Evolutionary conservation across 2,113 vertebrate species (phyloP).

Genomic region (Trichechus manatus): DNA sequence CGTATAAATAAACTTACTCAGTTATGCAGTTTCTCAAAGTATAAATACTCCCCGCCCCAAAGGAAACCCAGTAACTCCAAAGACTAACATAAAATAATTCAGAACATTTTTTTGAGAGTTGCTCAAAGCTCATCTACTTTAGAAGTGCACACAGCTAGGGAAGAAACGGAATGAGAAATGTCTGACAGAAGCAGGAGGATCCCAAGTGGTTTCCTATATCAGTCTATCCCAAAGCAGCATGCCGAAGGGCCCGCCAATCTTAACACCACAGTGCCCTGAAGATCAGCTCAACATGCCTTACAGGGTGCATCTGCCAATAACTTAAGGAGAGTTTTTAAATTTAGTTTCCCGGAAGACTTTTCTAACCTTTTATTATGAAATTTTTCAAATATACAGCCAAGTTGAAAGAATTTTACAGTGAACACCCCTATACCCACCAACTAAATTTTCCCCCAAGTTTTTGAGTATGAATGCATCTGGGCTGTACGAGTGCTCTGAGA

Average conservation of each 20-base stretch:
- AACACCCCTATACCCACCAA: background rate
- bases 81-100: constrained; percentile 34
- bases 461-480: background rate
- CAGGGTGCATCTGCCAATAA: no score
- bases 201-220: background rate
- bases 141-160: background rate
- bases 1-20: background rate
- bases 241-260: accelerated
- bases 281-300: background rate
- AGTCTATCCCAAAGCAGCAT: background rate
- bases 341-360: background rate
- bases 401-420: background rate
- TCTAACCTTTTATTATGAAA: background rate
- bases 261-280: background rate
- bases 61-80: background rate
- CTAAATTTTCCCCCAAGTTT: background rate
- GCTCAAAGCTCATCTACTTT: constrained; percentile 6
- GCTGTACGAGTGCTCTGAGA: background rate
- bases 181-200: constrained; percentile 13
- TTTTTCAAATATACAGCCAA: background rate
- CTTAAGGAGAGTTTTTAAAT: background rate
- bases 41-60: background rate
- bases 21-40: background rate
- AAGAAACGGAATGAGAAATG: constrained; percentile 51
- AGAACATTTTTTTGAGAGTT: background rate